These are phyloP conservation scores for Drosophila neoperkinsi DNA, from an alignment of 2,888 invertebrate genomes.

Conservation along the genomic window DNA sequence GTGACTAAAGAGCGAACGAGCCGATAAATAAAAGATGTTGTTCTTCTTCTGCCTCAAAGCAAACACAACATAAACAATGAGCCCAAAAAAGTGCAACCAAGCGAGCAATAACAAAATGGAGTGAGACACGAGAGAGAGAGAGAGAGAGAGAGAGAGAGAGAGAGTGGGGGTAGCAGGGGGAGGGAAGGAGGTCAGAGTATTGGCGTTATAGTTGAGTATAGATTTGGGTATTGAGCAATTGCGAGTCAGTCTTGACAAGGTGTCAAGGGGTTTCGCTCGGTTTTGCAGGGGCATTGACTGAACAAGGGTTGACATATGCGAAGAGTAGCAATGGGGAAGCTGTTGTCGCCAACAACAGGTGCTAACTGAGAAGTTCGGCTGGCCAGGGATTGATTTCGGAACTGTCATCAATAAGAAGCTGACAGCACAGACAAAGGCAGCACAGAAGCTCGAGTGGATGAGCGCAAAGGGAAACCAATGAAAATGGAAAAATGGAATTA, in stretches of 20 bases:
- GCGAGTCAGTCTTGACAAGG: constrained; percentile 48
- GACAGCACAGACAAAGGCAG: constrained; percentile 46
- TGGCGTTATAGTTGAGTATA: constrained; percentile 2
- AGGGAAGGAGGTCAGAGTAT: background rate
- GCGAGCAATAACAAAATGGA: constrained; percentile 16
- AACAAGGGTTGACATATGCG: constrained; percentile 23
- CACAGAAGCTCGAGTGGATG: constrained; percentile 38
- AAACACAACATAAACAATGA: constrained; percentile 21
- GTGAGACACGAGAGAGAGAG: background rate
- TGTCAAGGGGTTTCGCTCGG: constrained; percentile 47
- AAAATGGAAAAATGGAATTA: constrained; percentile 11
- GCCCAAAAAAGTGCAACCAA: constrained; percentile 49
- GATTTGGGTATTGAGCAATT: constrained; percentile 18
- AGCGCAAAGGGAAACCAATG: constrained; percentile 38
- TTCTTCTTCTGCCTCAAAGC: constrained; percentile 22
- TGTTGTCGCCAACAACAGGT: constrained; percentile 44
- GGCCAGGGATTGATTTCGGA: constrained; percentile 37
- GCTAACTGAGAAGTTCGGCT: constrained; percentile 30
- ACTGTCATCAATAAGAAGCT: constrained; percentile 70
- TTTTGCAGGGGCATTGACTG: constrained; percentile 37
- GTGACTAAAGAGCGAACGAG: constrained; percentile 29
- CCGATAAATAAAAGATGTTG: constrained; percentile 19
- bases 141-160: background rate
- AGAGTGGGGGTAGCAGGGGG: background rate
- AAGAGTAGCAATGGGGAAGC: background rate